Evolutionary conservation across 2,888 invertebrate species (phyloP).

Genomic region (Phalera bucephala): DNA sequence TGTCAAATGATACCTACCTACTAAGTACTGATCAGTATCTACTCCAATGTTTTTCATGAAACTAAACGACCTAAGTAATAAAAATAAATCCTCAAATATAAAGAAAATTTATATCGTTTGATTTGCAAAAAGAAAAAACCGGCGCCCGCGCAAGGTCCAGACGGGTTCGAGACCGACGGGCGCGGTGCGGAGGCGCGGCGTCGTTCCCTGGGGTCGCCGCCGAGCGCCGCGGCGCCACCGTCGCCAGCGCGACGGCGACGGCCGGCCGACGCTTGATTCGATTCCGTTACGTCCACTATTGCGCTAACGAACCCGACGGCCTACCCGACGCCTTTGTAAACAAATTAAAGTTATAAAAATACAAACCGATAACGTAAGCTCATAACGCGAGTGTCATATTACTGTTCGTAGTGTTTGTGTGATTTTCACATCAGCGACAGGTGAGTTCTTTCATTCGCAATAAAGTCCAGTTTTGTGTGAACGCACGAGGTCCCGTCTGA

Average conservation of each 20-base stretch:
- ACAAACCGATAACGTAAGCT: background rate
- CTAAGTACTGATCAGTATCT: no score
- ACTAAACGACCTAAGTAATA: no score
- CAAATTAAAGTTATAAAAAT: constrained; percentile 13
- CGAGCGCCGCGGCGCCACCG: constrained; percentile 70
- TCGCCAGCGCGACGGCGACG: constrained; percentile 48
- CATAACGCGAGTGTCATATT: no score
- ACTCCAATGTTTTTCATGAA: no score
- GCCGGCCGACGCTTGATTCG: constrained; percentile 8
- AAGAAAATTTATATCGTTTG: no score
- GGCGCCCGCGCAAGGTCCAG: constrained; percentile 15
- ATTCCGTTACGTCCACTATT: constrained; percentile 40
- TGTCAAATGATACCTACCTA: no score
- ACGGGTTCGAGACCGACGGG: constrained; percentile 32
- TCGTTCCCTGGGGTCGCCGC: constrained; percentile 52
- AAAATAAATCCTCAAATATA: no score
- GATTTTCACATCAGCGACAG: constrained; percentile 11
- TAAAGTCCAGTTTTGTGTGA: constrained; percentile 25
- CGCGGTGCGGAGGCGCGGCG: constrained; percentile 35
- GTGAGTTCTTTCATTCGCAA: constrained; percentile 20
- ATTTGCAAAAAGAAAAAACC: no score
- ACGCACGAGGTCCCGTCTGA: constrained; percentile 32
- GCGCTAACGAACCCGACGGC: constrained; percentile 52
- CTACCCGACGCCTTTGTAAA: constrained; percentile 41
- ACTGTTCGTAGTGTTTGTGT: no score